These are phyloP conservation scores for Agrochola macilenta DNA, from an alignment of 2,888 invertebrate species.

Conservation along the genomic window DNA sequence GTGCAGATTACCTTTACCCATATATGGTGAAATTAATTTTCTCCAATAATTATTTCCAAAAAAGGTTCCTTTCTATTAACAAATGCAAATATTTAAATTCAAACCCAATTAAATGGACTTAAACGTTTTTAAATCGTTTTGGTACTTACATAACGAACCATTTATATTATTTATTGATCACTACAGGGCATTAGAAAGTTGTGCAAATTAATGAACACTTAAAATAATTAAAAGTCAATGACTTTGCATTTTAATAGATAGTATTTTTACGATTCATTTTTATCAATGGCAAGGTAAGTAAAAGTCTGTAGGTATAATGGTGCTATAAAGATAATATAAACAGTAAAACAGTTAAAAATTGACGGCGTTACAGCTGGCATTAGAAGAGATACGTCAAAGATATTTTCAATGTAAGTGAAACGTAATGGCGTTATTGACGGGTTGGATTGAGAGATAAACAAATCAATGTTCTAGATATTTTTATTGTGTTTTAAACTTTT, in stretches of 20 bases:
- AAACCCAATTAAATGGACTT: conserved; percentile 57
- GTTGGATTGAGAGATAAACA: conserved; percentile 26
- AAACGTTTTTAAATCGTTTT: conserved; percentile 62
- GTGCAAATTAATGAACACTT: conserved; percentile 75
- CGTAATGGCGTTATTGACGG: conserved; percentile 33
- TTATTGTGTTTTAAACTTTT: conserved; percentile 15
- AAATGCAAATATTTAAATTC: conserved; percentile 60
- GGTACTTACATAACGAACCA: conserved; percentile 59
- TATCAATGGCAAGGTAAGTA: conserved; percentile 60
- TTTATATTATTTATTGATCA: conserved; percentile 60
- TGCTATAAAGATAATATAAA: conserved; percentile 66
- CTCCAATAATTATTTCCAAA: conserved; percentile 45
- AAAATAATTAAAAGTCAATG: conserved; percentile 77
- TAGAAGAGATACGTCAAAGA: conserved; percentile 49
- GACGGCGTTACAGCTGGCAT: conserved; percentile 34
- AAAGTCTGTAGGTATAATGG: conserved; percentile 57
- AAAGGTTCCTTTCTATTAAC: conserved; percentile 56
- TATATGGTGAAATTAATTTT: conserved; percentile 51
- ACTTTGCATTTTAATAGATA: conserved; percentile 65
- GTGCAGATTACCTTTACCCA: conserved; percentile 26
- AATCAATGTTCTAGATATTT: conserved; percentile 25
- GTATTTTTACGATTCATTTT: conserved; percentile 64
- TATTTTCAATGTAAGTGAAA: conserved; percentile 46
- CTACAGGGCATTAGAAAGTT: conserved; percentile 75
- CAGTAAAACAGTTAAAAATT: conserved; percentile 55